These are phyloP conservation scores for Allophyes oxyacanthae DNA, from an alignment of 2,888 invertebrate genomes.

Conservation along the genomic window DNA sequence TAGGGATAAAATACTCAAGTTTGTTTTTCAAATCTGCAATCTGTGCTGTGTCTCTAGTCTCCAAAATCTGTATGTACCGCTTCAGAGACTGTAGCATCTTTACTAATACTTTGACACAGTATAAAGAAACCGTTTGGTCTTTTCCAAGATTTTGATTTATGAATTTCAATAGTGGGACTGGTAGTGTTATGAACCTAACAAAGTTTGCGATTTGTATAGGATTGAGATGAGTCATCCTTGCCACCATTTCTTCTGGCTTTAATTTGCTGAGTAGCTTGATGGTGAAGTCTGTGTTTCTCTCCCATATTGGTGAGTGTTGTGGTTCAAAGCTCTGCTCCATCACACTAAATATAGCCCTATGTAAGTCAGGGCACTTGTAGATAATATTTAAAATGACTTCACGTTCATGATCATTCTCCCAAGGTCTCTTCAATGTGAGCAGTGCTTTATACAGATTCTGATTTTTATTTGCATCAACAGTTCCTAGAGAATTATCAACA, in stretches of 20 bases:
- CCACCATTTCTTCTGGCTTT: slow-evolving; percentile 84
- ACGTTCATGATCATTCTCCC: slow-evolving; percentile 91
- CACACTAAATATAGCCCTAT: slow-evolving; percentile 89
- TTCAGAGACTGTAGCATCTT: slow-evolving; percentile 88
- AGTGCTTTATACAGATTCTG: slow-evolving; percentile 90
- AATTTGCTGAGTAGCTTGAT: slow-evolving; percentile 81
- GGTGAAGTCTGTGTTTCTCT: slow-evolving; percentile 83
- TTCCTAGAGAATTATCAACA: slow-evolving; percentile 91
- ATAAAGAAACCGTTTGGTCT: slow-evolving; percentile 79
- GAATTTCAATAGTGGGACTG: slow-evolving; percentile 84
- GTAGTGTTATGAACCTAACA: slow-evolving; percentile 84
- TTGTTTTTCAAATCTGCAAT: slow-evolving; percentile 76
- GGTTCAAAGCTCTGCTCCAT: slow-evolving; percentile 91
- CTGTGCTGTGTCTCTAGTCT: slow-evolving; percentile 69
- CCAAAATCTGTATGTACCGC: slow-evolving; percentile 86
- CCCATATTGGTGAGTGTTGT: slow-evolving; percentile 87
- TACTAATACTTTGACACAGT: slow-evolving; percentile 86
- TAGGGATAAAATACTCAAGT: slow-evolving; percentile 82
- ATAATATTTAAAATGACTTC: slow-evolving; percentile 91
- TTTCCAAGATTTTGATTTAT: slow-evolving; percentile 75
- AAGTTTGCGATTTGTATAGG: slow-evolving; percentile 87
- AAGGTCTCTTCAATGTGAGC: slow-evolving; percentile 91
- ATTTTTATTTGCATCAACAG: slow-evolving; percentile 89
- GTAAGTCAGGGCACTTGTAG: slow-evolving; percentile 92
- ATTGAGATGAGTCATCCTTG: slow-evolving; percentile 80